phyloP scores from a whole-genome alignment of 1,140 invertebrate species.

The Orius insidiosus region DNA sequence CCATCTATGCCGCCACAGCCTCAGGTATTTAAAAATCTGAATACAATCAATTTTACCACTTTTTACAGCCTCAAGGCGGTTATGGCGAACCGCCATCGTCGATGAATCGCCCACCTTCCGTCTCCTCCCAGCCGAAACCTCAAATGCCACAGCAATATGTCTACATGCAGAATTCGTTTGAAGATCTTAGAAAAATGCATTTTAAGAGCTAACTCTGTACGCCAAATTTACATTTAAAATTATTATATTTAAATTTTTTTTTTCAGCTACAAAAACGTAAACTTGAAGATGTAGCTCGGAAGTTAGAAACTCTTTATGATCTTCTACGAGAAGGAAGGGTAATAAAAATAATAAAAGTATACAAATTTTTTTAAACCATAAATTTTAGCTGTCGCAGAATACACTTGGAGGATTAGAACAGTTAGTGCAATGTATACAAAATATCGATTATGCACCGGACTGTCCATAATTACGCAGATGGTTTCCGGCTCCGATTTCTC shows the following conservation, averaged over 20 bases:
- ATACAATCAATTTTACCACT: not conserved
- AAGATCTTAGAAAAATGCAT: slow-evolving; percentile 48
- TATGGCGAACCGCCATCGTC: slow-evolving; percentile 20
- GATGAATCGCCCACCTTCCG: slow-evolving; percentile 21
- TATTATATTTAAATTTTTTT: slow-evolving; percentile 1
- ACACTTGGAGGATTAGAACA: slow-evolving; percentile 58
- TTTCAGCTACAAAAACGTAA: slow-evolving; percentile 82
- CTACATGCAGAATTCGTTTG: slow-evolving; percentile 62
- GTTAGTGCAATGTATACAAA: slow-evolving; percentile 52
- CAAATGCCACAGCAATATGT: slow-evolving; percentile 70
- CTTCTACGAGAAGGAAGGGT: slow-evolving; percentile 58
- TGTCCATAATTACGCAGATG: slow-evolving; percentile 52
- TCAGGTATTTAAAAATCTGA: not conserved
- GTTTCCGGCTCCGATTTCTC: slow-evolving; percentile 74
- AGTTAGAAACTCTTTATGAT: slow-evolving; percentile 76
- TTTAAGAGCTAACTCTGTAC: not conserved
- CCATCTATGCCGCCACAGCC: too few species aligned
- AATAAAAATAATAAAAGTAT: too few species aligned
- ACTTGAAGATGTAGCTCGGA: slow-evolving; percentile 72
- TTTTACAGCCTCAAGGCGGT: slow-evolving; percentile 3
- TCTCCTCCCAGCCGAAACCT: slow-evolving; percentile 48
- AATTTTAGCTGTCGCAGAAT: slow-evolving; percentile 35
- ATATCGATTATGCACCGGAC: slow-evolving; percentile 51
- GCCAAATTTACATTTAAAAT: too few species aligned
- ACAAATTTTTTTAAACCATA: too few species aligned